These are phyloP conservation scores for Calliopum simillimum DNA, from an alignment of 2,888 invertebrate species.

Conservation along the genomic window DNA sequence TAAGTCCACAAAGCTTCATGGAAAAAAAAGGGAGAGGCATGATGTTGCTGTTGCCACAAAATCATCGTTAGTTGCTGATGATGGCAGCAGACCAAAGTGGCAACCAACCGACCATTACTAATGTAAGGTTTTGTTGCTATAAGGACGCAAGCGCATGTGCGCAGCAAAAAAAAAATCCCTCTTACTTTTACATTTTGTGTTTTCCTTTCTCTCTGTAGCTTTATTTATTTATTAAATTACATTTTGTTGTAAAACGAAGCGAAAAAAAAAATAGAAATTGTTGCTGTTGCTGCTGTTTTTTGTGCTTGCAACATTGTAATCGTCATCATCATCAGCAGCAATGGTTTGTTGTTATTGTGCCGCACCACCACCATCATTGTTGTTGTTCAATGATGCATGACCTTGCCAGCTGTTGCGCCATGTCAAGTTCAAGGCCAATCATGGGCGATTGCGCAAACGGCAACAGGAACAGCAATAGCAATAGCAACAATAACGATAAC, in stretches of 20 bases:
- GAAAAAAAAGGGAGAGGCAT: constrained; percentile 20
- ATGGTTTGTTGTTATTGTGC: constrained; percentile 5
- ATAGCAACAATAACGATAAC: constrained; percentile 12
- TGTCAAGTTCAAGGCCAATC: constrained; percentile 52
- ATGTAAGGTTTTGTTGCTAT: background rate
- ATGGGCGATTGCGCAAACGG: constrained; percentile 33
- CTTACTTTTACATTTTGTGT: background rate
- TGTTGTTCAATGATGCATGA: constrained; percentile 47
- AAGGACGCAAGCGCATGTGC: too few species aligned
- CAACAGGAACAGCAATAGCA: background rate
- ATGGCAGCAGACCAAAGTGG: background rate
- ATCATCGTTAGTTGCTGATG: constrained; percentile 14
- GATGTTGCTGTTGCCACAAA: too few species aligned
- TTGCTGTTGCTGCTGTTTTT: too few species aligned
- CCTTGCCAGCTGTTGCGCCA: constrained; percentile 44
- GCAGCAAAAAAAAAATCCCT: background rate
- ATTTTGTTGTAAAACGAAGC: background rate
- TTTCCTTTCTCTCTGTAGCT: background rate
- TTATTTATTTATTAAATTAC: constrained; percentile 17
- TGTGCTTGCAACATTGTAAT: background rate
- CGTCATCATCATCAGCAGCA: background rate
- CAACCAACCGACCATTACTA: constrained; percentile 3
- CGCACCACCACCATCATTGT: constrained; percentile 20
- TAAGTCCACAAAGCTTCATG: background rate
- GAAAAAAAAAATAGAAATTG: background rate